Conservation (phyloP, 37 sponge, comb jelly and placozoan genomes). For the Oopsacas minuta region DNA sequence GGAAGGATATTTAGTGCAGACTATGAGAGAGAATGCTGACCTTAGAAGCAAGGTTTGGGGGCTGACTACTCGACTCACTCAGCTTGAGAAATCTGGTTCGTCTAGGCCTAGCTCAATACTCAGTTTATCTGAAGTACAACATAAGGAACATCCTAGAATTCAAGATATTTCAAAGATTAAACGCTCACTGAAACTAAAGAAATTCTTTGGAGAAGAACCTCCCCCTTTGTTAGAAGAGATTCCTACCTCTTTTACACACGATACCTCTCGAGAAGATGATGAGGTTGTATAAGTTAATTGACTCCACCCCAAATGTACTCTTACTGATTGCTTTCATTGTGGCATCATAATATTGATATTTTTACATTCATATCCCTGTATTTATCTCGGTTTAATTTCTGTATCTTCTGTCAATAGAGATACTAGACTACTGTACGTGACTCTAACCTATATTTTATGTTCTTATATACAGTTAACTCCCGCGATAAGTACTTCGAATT, state of each 20-base stretch:
- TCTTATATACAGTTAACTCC: too few species aligned
- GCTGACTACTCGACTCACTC: background rate
- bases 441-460: too few species aligned
- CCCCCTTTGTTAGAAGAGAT: background rate
- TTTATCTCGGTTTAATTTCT: too few species aligned
- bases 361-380: background rate
- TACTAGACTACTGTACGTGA: too few species aligned
- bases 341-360: background rate
- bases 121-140: background rate
- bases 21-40: slow-evolving; percentile 13
- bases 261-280: background rate
- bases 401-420: too few species aligned
- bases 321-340: background rate
- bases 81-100: background rate
- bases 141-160: background rate
- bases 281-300: background rate
- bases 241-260: slow-evolving; percentile 2
- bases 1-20: slow-evolving; percentile 7
- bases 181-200: background rate
- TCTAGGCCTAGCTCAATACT: background rate
- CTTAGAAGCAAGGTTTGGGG: slow-evolving; percentile 11
- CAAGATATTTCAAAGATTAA: background rate
- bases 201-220: slow-evolving; percentile 10
- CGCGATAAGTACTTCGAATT: too few species aligned
- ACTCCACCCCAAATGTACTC: background rate